Conservation (phyloP, 2,888 invertebrate species). For the Ophonus ardosiacus region DNA sequence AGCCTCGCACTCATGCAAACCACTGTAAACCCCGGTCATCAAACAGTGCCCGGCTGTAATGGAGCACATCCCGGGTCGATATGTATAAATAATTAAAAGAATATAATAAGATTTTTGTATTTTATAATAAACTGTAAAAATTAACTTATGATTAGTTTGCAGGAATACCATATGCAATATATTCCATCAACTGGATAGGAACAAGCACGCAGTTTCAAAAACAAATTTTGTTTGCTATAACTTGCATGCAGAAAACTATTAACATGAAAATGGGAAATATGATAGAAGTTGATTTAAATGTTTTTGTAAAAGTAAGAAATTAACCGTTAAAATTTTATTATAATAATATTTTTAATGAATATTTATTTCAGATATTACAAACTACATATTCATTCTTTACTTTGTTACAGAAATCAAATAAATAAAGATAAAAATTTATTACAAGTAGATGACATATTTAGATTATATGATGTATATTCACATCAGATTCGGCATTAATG, state of each 20-base stretch:
- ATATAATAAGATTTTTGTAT: no score
- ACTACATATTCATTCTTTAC: conserved; percentile 51
- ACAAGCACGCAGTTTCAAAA: conserved; percentile 44
- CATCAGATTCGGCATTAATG: no score
- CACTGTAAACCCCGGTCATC: no score
- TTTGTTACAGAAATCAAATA: conserved; percentile 13
- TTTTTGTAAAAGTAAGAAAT: conserved; percentile 36
- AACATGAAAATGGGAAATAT: conserved; percentile 39
- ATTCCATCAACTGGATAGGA: conserved; percentile 39
- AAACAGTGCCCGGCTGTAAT: no score
- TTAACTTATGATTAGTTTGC: conserved; percentile 8
- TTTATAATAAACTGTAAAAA: not conserved
- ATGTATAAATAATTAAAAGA: no score
- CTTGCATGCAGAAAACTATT: conserved; percentile 39
- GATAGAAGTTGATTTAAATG: conserved; percentile 43
- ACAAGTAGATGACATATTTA: not conserved
- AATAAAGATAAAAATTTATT: not conserved
- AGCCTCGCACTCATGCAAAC: no score
- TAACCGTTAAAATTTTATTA: not conserved
- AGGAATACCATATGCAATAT: conserved; percentile 38
- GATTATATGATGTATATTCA: not conserved
- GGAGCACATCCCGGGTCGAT: no score
- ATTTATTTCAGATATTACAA: conserved; percentile 40
- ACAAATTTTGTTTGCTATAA: conserved; percentile 37
- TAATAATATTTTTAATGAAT: not conserved